A percentile compares a stretch with the other conserved stretches of the same genome.
Conservation (phyloP, 2,888 invertebrate species). For the Drosophila meridionalis region DNA sequence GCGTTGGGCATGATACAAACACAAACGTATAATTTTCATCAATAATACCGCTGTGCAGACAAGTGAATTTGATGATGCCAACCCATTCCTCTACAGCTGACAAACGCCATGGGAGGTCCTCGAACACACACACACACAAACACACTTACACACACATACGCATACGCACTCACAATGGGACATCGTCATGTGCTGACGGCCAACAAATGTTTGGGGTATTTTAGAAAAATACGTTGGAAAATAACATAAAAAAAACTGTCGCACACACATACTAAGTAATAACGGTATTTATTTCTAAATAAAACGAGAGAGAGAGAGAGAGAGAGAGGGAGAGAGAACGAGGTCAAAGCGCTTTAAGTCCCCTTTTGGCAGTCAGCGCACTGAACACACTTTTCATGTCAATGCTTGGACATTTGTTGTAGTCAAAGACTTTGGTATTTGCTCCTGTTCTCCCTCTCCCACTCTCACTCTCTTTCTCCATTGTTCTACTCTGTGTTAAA, state of each 20-base stretch:
- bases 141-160: conserved; percentile 6
- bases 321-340: conserved; percentile 24
- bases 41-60: conserved; percentile 68
- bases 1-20: conserved; percentile 53
- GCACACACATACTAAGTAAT: conserved; percentile 51
- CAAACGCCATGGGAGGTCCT: conserved; percentile 57
- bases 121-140: conserved; percentile 23
- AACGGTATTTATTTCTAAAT: conserved; percentile 73
- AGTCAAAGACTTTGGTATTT: conserved; percentile 45
- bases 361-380: conserved; percentile 28
- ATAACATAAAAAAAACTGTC: conserved; percentile 28
- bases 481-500: conserved; percentile 34
- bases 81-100: conserved; percentile 17
- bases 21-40: conserved; percentile 74
- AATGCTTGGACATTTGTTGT: conserved; percentile 58
- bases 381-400: conserved; percentile 34
- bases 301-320: conserved; percentile 35
- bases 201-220: conserved; percentile 65
- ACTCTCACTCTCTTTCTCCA: neutral
- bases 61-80: conserved; percentile 71
- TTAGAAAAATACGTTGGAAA: conserved; percentile 65
- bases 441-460: neutral
- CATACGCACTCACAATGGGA: conserved; percentile 59
- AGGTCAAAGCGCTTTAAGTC: conserved; percentile 71
- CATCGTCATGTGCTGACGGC: conserved; percentile 56